Conservation (phyloP, 2,797 vertebrate genomes). For the Gallinago stenura region DNA sequence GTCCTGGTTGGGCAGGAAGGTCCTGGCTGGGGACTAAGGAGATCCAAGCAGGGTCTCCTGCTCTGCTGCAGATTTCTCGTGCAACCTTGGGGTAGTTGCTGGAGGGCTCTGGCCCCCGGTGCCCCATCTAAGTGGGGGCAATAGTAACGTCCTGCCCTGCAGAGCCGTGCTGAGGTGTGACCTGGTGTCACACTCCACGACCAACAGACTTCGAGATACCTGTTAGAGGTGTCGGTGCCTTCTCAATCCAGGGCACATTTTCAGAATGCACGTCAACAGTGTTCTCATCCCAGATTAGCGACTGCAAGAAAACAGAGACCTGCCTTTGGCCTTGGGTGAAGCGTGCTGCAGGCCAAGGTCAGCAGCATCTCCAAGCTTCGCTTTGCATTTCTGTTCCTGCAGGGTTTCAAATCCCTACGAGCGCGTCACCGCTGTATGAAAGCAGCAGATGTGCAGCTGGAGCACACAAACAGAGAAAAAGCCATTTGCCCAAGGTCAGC, state of each 20-base stretch:
- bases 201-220: not conserved
- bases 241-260: accelerated
- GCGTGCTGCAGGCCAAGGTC: not conserved
- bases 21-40: not conserved
- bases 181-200: not conserved
- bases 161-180: not conserved
- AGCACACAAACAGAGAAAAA: not conserved
- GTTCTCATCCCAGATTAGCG: not conserved
- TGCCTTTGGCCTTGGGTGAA: not conserved
- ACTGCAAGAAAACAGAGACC: accelerated
- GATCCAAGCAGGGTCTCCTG: not conserved
- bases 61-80: not conserved
- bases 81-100: not conserved
- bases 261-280: accelerated
- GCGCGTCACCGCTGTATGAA: accelerated
- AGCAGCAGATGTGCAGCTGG: not conserved
- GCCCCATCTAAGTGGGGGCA: not conserved
- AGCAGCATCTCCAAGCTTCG: accelerated
- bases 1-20: not conserved
- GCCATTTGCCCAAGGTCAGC: not conserved
- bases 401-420: accelerated
- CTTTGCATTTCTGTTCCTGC: accelerated
- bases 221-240: not conserved
- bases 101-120: not conserved
- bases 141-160: accelerated